Percentiles rank a stretch among this genome's conserved stretches.
Evolutionary conservation across 2,113 vertebrate genomes (phyloP).

Genomic region (Strix aluco): DNA sequence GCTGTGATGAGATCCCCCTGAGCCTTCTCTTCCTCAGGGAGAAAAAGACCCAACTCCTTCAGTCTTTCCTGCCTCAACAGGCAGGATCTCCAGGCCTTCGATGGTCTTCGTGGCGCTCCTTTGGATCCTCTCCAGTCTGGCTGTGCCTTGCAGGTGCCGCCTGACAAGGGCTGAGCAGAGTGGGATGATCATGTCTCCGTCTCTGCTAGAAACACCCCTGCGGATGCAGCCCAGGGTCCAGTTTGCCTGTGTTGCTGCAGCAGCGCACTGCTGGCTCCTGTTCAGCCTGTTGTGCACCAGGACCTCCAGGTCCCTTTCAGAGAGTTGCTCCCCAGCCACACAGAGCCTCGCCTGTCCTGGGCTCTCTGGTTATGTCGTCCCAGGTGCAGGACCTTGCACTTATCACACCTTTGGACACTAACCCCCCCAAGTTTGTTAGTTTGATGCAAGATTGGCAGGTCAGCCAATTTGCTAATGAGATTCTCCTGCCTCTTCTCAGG

Average conservation of each 20-base stretch:
- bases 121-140: background rate
- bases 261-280: background rate
- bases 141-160: accelerated
- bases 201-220: no score
- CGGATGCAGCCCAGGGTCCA: background rate
- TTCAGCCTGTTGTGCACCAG: background rate
- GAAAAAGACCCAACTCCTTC: background rate
- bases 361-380: background rate
- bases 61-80: background rate
- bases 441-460: no score
- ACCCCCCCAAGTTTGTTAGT: no score
- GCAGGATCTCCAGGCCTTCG: background rate
- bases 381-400: no score
- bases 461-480: no score
- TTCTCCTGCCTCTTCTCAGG: no score
- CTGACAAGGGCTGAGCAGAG: background rate
- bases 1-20: no score
- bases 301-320: background rate
- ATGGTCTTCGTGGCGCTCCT: background rate
- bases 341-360: background rate
- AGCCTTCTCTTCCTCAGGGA: background rate
- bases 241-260: background rate
- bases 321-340: background rate
- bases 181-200: no score
- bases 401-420: no score